Evolutionary conservation across 23 tunicate species (phyloP).

Genomic region (Diplosoma virens): DNA sequence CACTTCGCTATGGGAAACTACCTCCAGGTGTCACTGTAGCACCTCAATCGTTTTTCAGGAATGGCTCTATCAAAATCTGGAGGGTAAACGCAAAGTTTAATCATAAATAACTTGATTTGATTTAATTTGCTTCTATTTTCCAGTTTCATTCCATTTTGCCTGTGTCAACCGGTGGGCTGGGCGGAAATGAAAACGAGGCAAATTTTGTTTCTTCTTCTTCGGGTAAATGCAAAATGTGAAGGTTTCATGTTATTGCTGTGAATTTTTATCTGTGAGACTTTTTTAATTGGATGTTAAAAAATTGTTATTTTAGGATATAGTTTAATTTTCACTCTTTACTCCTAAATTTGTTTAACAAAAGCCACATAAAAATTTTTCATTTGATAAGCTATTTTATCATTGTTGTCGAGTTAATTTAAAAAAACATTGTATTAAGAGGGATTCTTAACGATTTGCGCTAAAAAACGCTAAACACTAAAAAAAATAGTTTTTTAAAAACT

Average conservation of each 20-base stretch:
- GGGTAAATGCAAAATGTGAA: neutral
- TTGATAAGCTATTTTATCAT: too few species aligned
- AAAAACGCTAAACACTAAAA: too few species aligned
- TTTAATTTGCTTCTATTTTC: neutral
- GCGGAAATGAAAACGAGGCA: neutral
- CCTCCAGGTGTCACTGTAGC: conserved; percentile 48
- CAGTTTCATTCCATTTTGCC: conserved; percentile 71
- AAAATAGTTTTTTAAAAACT: too few species aligned
- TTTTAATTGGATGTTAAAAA: too few species aligned
- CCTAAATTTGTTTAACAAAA: too few species aligned
- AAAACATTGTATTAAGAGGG: too few species aligned
- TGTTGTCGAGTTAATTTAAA: too few species aligned
- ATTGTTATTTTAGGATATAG: too few species aligned
- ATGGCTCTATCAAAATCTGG: conserved; percentile 59
- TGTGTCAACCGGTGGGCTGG: conserved; percentile 36
- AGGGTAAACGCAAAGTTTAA: conserved; percentile 29
- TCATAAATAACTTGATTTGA: too few species aligned
- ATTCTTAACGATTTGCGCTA: too few species aligned
- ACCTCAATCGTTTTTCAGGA: conserved; percentile 59
- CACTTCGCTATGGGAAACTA: conserved; percentile 63
- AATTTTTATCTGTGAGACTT: neutral
- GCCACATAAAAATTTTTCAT: too few species aligned
- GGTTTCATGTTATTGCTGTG: neutral
- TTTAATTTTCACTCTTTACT: too few species aligned
- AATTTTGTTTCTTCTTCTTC: neutral